phyloP scores from a whole-genome alignment of 2,113 vertebrate genomes.

The Gasterosteus aculeatus region DNA sequence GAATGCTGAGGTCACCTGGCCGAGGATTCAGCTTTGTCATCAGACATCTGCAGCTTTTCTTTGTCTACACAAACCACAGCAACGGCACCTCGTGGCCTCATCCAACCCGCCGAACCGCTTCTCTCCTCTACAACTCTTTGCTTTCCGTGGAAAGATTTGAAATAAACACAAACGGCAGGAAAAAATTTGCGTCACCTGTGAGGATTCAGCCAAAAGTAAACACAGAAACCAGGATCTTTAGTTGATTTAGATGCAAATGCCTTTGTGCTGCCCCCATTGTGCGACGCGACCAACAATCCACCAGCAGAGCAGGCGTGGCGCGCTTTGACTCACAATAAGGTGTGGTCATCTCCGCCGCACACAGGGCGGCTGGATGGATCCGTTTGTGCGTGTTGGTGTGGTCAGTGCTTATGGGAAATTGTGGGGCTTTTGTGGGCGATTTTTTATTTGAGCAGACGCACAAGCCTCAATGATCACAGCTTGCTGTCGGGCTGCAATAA shows the following conservation, averaged over 20 bases:
- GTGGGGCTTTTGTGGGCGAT: conserved; percentile 2
- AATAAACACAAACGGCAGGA: conserved; percentile 27
- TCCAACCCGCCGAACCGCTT: conserved; percentile 23
- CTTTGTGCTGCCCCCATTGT: not conserved
- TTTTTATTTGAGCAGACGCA: not conserved
- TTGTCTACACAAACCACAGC: conserved; percentile 56
- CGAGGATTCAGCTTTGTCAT: conserved; percentile 38
- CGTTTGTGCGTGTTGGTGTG: not conserved
- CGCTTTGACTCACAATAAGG: conserved; percentile 28
- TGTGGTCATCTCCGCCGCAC: conserved; percentile 17
- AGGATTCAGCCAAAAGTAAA: conserved; percentile 49
- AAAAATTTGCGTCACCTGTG: conserved; percentile 35
- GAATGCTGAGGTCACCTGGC: conserved; percentile 19
- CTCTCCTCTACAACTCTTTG: conserved; percentile 30
- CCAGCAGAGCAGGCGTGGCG: conserved; percentile 33
- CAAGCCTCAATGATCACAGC: not conserved
- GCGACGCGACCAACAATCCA: not conserved
- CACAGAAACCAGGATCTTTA: not conserved
- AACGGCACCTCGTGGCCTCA: conserved; percentile 22
- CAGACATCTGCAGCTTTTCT: conserved; percentile 51
- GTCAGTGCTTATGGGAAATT: conserved; percentile 35
- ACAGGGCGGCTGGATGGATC: conserved; percentile 38
- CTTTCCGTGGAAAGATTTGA: conserved; percentile 19
- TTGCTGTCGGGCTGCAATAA: not conserved
- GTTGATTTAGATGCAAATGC: not conserved